Conservation (phyloP, 2,888 invertebrate species). For the Eudasyphora cyanicolor region DNA sequence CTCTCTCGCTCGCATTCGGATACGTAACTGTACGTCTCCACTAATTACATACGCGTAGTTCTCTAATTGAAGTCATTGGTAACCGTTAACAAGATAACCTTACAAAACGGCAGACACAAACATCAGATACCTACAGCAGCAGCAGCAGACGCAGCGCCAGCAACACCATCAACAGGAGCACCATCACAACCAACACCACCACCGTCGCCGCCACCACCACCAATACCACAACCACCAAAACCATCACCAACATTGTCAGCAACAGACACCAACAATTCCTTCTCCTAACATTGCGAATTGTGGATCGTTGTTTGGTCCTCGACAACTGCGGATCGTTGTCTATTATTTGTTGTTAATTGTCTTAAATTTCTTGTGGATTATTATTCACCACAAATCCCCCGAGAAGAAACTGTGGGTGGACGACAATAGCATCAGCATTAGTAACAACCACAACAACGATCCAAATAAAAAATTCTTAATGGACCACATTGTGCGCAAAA, state of each 20-base stretch:
- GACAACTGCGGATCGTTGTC: neutral
- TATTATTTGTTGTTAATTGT: constrained; percentile 32
- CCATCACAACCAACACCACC: constrained; percentile 44
- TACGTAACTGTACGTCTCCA: neutral
- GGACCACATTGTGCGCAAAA: constrained; percentile 74
- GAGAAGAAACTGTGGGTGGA: neutral
- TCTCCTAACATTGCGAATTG: neutral
- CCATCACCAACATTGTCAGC: constrained; percentile 30
- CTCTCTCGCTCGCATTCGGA: constrained; percentile 18
- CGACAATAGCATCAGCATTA: constrained; percentile 42
- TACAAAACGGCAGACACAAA: constrained; percentile 56
- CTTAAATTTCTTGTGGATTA: constrained; percentile 9
- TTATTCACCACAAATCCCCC: neutral
- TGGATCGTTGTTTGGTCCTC: no score
- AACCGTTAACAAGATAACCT: neutral
- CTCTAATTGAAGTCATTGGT: neutral
- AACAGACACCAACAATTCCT: constrained; percentile 25
- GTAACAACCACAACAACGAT: constrained; percentile 58
- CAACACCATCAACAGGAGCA: constrained; percentile 53
- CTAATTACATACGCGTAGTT: no score
- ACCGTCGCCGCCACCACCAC: constrained; percentile 34
- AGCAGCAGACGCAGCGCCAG: constrained; percentile 51
- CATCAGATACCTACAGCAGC: constrained; percentile 32
- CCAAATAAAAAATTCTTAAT: constrained; percentile 62
- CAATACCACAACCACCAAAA: no score